Evolutionary conservation across 2,888 invertebrate species (phyloP), one percentile per base, ranked within the genome.

Genomic region (Coenonympha arcania): DNA sequence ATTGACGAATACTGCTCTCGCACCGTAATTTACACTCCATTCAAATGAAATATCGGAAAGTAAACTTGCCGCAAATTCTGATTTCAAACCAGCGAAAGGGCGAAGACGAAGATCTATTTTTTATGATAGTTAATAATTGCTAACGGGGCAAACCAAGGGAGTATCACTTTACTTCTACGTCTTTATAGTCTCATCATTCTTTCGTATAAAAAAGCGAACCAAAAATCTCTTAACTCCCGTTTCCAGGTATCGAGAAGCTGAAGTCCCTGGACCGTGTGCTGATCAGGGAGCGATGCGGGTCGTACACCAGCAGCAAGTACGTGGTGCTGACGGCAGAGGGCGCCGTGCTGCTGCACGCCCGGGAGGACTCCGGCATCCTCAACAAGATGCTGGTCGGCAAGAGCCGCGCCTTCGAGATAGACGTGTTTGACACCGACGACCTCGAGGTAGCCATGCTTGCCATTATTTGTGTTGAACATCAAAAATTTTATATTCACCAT

Each of bases 361-460:
- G 65, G 43, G 73, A 76, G 52, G 59, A 66, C 50, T 61, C 66
- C n/a, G 60, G 63, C 6, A 55, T 66, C 13, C 46, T 70, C 9
- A 58, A 66, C 44, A 52, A 57, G 9, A 50, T 71, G 54, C 58
- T 73, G 45, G 61, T 57, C 1, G 73, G 71, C 4, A 65, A 62
- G 49, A 58, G 58, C 28, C 56, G 76, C 6, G 56, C 66, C 3
- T 71, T 76, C 51, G 51, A 71, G 22, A 71, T 76, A 19, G 68
- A 69, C 33, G 55, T 76, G 6, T 64, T 59, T 16, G 73, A 77
- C 22, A 60, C 58, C 0, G 58, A 68, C 15, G 49, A 73, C 33
- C 58, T 56, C 13, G 65, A 67, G 63, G 76, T 52, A n/a, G n/a
- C n/a, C n/a, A n/a, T n/a, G n/a, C n/a, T n/a, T n/a, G n/a, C n/a